A percentile compares a stretch with the other conserved stretches of the same genome.
Evolutionary conservation across 2,888 invertebrate genomes (phyloP).

Genomic region (Crocallis elinguaria): DNA sequence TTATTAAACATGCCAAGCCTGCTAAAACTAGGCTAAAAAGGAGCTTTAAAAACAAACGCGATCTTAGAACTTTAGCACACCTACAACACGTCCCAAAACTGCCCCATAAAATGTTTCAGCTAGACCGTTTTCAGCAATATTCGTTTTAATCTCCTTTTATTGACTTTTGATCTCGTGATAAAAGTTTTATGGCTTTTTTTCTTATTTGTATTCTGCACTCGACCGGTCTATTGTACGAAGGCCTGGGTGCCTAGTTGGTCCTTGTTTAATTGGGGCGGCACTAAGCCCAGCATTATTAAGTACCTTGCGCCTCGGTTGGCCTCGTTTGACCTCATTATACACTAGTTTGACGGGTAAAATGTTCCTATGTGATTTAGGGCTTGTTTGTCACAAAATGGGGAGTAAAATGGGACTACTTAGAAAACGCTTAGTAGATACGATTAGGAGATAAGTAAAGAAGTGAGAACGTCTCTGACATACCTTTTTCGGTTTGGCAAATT

Average conservation of each 20-base stretch:
- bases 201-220: conserved; percentile 34
- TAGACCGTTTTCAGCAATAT: conserved; percentile 21
- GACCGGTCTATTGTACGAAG: conserved; percentile 19
- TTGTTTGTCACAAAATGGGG: conserved; percentile 12
- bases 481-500: too few relatives aligned
- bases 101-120: conserved; percentile 16
- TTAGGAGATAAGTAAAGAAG: too few relatives aligned
- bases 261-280: conserved; percentile 39
- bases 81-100: conserved; percentile 10
- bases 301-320: conserved; percentile 43
- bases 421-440: background rate
- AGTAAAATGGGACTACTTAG: background rate
- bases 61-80: conserved; percentile 2
- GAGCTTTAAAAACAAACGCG: background rate
- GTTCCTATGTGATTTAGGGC: conserved; percentile 23
- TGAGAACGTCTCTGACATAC: too few relatives aligned
- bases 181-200: conserved; percentile 29
- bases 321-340: conserved; percentile 38
- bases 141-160: conserved; percentile 29
- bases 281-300: conserved; percentile 49
- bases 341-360: conserved; percentile 32
- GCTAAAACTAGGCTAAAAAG: background rate
- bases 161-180: conserved; percentile 25
- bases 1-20: background rate
- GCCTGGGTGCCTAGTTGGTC: conserved; percentile 27